Evolutionary conservation across 2,888 invertebrate species (phyloP).

Genomic region (Dusona sp.): DNA sequence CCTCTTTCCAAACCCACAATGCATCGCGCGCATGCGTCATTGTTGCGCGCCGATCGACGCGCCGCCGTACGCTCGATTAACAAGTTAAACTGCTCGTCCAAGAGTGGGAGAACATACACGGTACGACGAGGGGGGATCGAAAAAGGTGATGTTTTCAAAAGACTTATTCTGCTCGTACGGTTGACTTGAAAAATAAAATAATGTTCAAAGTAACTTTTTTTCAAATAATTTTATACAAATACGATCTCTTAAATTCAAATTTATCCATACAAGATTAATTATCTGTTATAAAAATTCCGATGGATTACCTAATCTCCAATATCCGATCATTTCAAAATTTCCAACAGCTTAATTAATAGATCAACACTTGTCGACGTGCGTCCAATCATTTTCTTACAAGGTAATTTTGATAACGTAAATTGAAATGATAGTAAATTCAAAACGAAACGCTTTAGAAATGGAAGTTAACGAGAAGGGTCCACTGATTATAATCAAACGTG

Average conservation of each 20-base stretch:
- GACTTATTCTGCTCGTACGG: not conserved
- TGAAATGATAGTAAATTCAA: not conserved
- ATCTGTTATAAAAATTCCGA: not conserved
- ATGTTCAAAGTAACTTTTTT: not conserved
- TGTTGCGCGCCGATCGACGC: conserved; percentile 54
- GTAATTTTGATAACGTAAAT: not conserved
- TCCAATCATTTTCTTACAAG: not conserved
- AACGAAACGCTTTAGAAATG: not conserved
- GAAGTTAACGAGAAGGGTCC: not conserved
- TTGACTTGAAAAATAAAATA: not conserved
- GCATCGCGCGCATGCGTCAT: conserved; percentile 29
- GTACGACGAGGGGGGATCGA: not conserved
- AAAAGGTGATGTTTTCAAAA: not conserved
- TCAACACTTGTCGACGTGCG: not conserved
- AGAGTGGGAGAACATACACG: not conserved
- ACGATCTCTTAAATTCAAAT: not conserved
- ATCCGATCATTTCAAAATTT: no score
- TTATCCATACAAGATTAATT: no score
- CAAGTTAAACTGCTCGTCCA: not conserved
- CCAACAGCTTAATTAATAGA: no score
- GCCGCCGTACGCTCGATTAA: not conserved
- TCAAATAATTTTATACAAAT: not conserved
- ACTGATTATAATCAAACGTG: not conserved
- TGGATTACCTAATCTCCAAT: not conserved
- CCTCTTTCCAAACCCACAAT: not conserved